A percentile compares a stretch with the other conserved stretches of the same genome.
Evolutionary conservation across 2,113 vertebrate genomes (phyloP).

Genomic region (Tretioscincus oriximinensis): DNA sequence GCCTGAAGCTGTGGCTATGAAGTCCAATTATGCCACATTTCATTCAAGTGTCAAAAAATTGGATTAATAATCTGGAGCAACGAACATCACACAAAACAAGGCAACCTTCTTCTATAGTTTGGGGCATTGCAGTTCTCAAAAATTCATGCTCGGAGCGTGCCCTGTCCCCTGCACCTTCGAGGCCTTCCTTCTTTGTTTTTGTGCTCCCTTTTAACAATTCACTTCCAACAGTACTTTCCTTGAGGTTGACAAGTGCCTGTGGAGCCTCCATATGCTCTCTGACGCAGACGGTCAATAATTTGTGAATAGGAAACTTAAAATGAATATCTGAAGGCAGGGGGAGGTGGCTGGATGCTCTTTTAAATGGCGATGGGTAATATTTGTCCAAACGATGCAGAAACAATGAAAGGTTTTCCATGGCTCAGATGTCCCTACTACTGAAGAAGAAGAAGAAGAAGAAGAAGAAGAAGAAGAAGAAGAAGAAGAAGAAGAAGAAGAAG

Average conservation of each 20-base stretch:
- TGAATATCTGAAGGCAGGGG: constrained; percentile 49
- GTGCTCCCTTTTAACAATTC: constrained; percentile 55
- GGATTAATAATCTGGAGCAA: constrained; percentile 67
- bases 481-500: no score
- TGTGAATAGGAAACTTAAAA: constrained; percentile 64
- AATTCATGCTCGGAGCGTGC: constrained; percentile 60
- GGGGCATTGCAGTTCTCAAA: constrained; percentile 58
- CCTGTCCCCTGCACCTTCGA: constrained; percentile 63
- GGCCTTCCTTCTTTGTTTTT: constrained; percentile 59
- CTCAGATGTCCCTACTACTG: no score
- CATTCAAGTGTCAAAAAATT: constrained; percentile 72
- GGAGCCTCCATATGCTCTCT: constrained; percentile 64
- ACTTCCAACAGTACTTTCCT: constrained; percentile 53
- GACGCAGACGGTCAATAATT: constrained; percentile 64
- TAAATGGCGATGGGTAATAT: constrained; percentile 50
- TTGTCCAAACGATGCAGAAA: constrained; percentile 46
- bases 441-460: no score
- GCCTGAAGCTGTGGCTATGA: constrained; percentile 63
- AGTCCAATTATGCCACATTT: constrained; percentile 72
- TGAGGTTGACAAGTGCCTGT: constrained; percentile 62
- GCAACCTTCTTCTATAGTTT: constrained; percentile 69
- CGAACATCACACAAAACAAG: constrained; percentile 46
- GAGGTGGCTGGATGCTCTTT: constrained; percentile 51
- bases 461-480: no score
- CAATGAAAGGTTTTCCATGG: not conserved